These are phyloP conservation scores for Lepus europaeus DNA, from an alignment of 2,113 vertebrate genomes.

Conservation along the genomic window DNA sequence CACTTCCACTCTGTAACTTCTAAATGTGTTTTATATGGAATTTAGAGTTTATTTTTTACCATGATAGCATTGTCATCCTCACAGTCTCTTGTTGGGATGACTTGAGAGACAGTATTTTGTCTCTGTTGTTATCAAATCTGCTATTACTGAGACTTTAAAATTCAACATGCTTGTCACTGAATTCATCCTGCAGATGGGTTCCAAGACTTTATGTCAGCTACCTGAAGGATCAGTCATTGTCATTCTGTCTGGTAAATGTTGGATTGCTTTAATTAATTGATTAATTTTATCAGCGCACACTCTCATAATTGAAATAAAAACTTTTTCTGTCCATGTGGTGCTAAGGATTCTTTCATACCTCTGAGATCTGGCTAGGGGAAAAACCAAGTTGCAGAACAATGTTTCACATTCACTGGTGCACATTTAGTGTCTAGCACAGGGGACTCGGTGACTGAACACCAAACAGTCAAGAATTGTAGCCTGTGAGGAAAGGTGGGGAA, in stretches of 20 bases:
- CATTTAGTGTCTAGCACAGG: not conserved
- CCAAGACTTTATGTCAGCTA: conserved; percentile 50
- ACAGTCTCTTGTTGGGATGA: conserved; percentile 58
- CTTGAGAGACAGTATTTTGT: conserved; percentile 67
- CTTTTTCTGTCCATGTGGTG: not conserved
- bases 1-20: not conserved
- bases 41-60: conserved; percentile 76
- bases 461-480: conserved; percentile 38
- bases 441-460: not conserved
- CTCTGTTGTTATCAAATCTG: conserved; percentile 2
- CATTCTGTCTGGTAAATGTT: fast-evolving
- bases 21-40: conserved; percentile 59
- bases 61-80: conserved; percentile 68
- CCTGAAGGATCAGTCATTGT: not conserved
- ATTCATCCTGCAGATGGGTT: conserved; percentile 41
- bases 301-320: conserved; percentile 45
- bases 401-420: conserved; percentile 16
- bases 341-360: conserved; percentile 43
- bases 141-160: conserved; percentile 25
- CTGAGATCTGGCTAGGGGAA: not conserved
- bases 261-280: not conserved
- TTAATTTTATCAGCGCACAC: conserved; percentile 30
- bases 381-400: conserved; percentile 34
- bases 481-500: not conserved
- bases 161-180: conserved; percentile 15